Percentiles rank a stretch among this genome's conserved stretches.
These are phyloP conservation scores for Tolmerus cingulatus DNA, from an alignment of 2,888 invertebrate species.

Conservation along the genomic window DNA sequence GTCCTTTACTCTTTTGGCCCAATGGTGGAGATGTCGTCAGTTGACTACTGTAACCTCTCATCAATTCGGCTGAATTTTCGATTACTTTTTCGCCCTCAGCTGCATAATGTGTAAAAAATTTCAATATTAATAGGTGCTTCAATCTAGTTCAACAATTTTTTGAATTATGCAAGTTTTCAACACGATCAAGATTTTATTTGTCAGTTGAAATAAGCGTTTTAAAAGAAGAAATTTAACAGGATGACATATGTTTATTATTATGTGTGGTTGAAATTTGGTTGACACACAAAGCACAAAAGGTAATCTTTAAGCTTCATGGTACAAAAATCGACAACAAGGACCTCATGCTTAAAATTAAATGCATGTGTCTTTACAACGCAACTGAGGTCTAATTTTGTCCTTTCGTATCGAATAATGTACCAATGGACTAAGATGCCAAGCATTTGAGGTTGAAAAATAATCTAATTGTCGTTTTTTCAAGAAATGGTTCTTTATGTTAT, in stretches of 20 bases:
- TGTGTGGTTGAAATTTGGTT: not conserved
- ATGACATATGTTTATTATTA: not conserved
- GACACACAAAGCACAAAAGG: not conserved
- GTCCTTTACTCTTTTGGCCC: slow-evolving; percentile 67
- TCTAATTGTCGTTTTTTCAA: no score
- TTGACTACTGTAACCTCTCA: slow-evolving; percentile 62
- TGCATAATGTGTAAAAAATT: slow-evolving; percentile 54
- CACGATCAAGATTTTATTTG: not conserved
- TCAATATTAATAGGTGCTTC: not conserved
- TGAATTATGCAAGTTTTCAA: not conserved
- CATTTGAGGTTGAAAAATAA: no score
- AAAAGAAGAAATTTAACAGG: not conserved
- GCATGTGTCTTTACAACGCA: not conserved
- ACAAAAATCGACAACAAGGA: not conserved
- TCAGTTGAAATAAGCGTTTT: not conserved
- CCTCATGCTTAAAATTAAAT: not conserved
- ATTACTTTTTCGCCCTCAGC: slow-evolving; percentile 71
- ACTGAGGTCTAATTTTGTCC: not conserved
- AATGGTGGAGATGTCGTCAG: slow-evolving; percentile 64
- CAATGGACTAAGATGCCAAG: not conserved
- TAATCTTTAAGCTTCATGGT: not conserved
- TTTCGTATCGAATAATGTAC: not conserved
- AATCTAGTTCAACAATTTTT: not conserved
- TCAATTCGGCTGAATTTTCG: slow-evolving; percentile 61
- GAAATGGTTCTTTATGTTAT: no score